Evolutionary conservation across 2,797 vertebrate species (phyloP), one percentile per base, ranked within the genome.

Genomic region (Myioborus melanocephalus): DNA sequence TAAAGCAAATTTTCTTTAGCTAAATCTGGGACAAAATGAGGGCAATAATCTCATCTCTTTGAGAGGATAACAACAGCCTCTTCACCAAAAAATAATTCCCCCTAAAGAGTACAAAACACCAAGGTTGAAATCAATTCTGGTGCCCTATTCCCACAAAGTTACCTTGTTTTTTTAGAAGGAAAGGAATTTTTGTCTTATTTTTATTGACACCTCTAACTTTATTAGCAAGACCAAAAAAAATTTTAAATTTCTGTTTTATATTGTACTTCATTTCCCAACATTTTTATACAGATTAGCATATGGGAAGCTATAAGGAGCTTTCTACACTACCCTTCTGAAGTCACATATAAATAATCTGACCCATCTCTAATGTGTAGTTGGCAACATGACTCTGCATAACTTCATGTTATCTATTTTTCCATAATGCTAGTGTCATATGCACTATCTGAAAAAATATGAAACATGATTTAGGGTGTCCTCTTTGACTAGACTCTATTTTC

Each of bases 261-360:
- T 27, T 43, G 32, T 12, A 32, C 10, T 32, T 66, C 27, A 50
- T 43, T 75, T 37, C 21, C 9, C 18, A 57, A 35, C 32, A 10
- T 22, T 65, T 96, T 77, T 68, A 84, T 57, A 22, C 15, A 96
- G 55, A 91, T 83, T 80, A 90, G 12, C 61, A 92, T 89, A 91
- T 12, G 69, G 19, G 39, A 68, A 89, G 12, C 53, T 96, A 90
- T 90, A 71, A 97, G 70, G 72, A 76, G 27, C 83, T 77, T 95
- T 94, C 91, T 90, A 89, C 86, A 44, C 7, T 88, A 63, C 59
- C 77, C 82, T 96, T 97, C 78, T 84, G 57, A 87, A 80, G 24
- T 89, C 57, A 71, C 3, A 2, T 56, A 71, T 35, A 89, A 96
- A 77, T 94, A 93, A 84, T 71, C 52, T 93, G 76, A 93, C 87